These are phyloP conservation scores for Drosophila atripex DNA, from an alignment of 2,888 invertebrate species.

Conservation along the genomic window DNA sequence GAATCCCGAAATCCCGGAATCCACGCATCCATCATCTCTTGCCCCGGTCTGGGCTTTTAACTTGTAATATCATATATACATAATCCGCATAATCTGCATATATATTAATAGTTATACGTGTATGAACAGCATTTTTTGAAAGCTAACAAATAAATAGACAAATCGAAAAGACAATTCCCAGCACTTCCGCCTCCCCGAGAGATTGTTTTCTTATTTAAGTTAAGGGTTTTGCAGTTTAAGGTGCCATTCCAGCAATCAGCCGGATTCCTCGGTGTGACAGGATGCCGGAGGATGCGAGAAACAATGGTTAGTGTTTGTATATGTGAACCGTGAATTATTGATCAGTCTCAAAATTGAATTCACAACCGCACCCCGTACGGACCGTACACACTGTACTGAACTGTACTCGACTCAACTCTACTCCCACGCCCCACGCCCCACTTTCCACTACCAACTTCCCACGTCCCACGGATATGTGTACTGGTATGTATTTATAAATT, in stretches of 20 bases:
- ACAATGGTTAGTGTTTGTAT: conserved; percentile 42
- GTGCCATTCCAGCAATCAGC: conserved; percentile 5
- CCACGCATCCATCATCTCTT: conserved; percentile 20
- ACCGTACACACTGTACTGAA: conserved; percentile 12
- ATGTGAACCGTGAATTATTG: conserved; percentile 42
- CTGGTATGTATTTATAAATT: conserved; percentile 36
- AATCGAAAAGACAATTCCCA: conserved; percentile 37
- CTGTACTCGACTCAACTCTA: background rate
- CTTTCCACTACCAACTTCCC: background rate
- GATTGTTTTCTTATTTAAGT: conserved; percentile 21
- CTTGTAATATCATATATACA: conserved; percentile 34
- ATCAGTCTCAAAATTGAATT: conserved; percentile 50
- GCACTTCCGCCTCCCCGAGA: background rate
- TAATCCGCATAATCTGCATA: conserved; percentile 48
- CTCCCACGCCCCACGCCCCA: background rate
- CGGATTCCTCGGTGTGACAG: background rate
- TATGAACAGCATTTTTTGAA: conserved; percentile 41
- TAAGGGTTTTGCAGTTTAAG: conserved; percentile 20
- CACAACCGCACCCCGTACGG: conserved; percentile 14
- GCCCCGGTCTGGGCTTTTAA: conserved; percentile 5
- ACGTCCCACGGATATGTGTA: conserved; percentile 9
- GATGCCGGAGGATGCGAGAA: conserved; percentile 6
- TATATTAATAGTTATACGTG: conserved; percentile 43
- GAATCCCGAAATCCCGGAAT: background rate
- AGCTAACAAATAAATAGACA: conserved; percentile 43